Evolutionary conservation across 2,797 vertebrate species (phyloP).

Genomic region (Centropyge bicolor): DNA sequence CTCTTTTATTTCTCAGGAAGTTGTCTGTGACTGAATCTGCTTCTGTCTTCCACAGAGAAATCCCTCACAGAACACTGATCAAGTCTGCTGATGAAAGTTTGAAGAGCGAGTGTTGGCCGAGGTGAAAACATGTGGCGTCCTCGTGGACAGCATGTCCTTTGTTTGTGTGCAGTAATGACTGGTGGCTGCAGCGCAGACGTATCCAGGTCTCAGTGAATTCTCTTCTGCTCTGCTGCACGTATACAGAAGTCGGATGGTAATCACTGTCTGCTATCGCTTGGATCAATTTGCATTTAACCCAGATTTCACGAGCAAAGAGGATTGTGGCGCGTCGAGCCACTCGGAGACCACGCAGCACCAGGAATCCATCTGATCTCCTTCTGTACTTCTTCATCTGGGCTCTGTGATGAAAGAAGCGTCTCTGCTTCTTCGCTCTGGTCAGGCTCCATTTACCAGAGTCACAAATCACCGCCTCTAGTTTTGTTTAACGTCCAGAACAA

Average conservation of each 20-base stretch:
- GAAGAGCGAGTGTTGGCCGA: not conserved
- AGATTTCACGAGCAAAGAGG: constrained; percentile 75
- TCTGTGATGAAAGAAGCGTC: constrained; percentile 6
- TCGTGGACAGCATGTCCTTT: not conserved
- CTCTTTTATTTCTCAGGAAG: too few relatives aligned
- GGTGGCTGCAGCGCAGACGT: constrained; percentile 43
- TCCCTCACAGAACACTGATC: too few relatives aligned
- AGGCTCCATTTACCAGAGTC: constrained; percentile 4
- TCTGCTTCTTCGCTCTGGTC: constrained; percentile 12
- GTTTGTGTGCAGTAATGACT: constrained; percentile 8
- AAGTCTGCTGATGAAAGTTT: too few relatives aligned
- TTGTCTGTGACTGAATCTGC: too few relatives aligned
- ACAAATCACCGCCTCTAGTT: constrained; percentile 61
- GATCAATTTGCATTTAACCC: constrained; percentile 87
- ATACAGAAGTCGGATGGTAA: constrained; percentile 71
- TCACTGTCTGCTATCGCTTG: constrained; percentile 80
- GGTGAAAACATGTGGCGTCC: not conserved
- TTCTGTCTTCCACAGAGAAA: too few relatives aligned
- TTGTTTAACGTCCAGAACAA: constrained; percentile 83
- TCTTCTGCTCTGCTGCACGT: constrained; percentile 80
- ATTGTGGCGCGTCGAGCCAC: constrained; percentile 43
- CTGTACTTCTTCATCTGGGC: not conserved
- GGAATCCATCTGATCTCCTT: constrained; percentile 22
- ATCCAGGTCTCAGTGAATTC: constrained; percentile 72
- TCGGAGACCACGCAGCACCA: constrained; percentile 13